Conservation (phyloP, 2,797 vertebrate species). For the Poecile montanus region DNA sequence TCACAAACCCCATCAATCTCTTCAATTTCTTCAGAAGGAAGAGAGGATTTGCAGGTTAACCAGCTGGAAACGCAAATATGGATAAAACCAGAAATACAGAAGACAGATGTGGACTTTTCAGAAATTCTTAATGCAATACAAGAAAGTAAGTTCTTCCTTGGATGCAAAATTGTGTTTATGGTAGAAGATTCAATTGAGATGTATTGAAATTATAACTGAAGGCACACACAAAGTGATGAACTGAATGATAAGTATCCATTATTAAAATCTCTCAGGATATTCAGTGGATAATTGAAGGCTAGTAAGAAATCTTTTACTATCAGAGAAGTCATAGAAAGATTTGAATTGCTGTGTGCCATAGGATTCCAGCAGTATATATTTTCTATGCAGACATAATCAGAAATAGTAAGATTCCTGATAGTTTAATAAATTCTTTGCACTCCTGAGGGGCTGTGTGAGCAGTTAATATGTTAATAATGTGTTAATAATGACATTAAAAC, state of each 20-base stretch:
- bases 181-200: neutral
- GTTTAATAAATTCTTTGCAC: neutral
- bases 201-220: constrained; percentile 29
- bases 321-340: neutral
- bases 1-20: constrained; percentile 75
- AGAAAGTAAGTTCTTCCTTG: constrained; percentile 80
- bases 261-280: neutral
- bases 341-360: neutral
- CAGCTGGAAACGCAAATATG: constrained; percentile 76
- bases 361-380: neutral
- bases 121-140: constrained; percentile 84
- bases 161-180: constrained; percentile 32
- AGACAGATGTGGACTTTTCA: constrained; percentile 82
- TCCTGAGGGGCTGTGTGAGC: neutral
- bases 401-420: neutral
- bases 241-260: neutral
- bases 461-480: too few species aligned
- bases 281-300: neutral
- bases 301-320: neutral
- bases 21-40: constrained; percentile 81
- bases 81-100: constrained; percentile 73
- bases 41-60: constrained; percentile 79
- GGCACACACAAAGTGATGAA: neutral
- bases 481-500: neutral
- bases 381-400: neutral